Conservation (phyloP, 2,888 invertebrate genomes). For the Eubasilissa splendida region DNA sequence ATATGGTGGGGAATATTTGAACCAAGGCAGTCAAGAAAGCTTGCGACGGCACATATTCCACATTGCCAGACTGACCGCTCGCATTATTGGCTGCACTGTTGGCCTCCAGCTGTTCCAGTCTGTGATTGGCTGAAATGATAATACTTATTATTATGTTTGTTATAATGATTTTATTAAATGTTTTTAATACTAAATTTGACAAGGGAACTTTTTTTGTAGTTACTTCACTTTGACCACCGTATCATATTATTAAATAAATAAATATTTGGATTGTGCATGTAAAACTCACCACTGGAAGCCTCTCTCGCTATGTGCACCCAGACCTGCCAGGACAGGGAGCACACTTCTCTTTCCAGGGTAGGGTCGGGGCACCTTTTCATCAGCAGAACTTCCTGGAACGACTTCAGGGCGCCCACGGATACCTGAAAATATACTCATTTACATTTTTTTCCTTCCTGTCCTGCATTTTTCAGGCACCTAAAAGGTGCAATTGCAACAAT, state of each 20-base stretch:
- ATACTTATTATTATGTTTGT: not conserved
- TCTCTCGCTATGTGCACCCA: conserved; percentile 57
- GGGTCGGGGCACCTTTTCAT: conserved; percentile 84
- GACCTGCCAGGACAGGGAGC: conserved; percentile 57
- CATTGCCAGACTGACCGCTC: conserved; percentile 23
- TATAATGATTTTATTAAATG: not conserved
- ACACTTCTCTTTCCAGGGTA: conserved; percentile 72
- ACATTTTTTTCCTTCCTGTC: too few relatives aligned
- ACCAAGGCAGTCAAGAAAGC: conserved; percentile 94
- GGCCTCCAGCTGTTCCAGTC: conserved; percentile 35
- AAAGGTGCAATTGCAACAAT: not conserved
- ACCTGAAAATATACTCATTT: conserved; percentile 68
- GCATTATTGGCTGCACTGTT: not conserved
- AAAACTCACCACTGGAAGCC: conserved; percentile 36
- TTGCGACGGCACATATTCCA: conserved; percentile 87
- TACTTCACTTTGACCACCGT: too few relatives aligned
- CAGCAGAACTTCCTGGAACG: conserved; percentile 95
- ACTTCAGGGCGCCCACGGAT: conserved; percentile 95
- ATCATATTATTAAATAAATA: too few relatives aligned
- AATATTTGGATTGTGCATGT: not conserved
- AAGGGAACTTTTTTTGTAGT: too few relatives aligned
- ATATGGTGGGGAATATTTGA: conserved; percentile 96
- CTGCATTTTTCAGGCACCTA: too few relatives aligned
- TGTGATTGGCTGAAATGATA: not conserved
- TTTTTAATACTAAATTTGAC: not conserved